phyloP scores from a whole-genome alignment of 1,140 invertebrate genomes.

The Macrobrachium rosenbergii region DNA sequence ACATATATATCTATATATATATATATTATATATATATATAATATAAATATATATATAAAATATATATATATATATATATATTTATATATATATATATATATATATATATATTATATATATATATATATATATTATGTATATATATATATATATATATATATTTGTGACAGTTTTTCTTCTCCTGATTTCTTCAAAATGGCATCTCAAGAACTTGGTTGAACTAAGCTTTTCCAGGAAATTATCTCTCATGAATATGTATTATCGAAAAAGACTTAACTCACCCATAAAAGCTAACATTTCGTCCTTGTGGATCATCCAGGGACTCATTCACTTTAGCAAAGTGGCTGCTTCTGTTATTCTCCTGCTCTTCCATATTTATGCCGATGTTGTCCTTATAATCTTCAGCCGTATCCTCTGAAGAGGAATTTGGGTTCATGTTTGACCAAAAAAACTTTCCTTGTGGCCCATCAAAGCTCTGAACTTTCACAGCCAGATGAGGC shows the following conservation, averaged over 20 bases:
- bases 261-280: not conserved
- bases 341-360: not conserved
- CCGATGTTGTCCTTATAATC: no score
- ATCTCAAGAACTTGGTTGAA: no score
- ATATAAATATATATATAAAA: constrained; percentile 38
- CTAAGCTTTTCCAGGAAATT: no score
- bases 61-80: constrained; percentile 28
- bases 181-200: no score
- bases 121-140: no score
- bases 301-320: no score
- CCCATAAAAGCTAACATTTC: not conserved
- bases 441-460: not conserved
- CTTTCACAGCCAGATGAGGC: not conserved
- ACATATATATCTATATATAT: constrained; percentile 40
- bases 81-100: constrained; percentile 13
- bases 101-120: not conserved
- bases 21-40: constrained; percentile 37
- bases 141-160: not conserved
- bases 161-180: no score
- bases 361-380: not conserved
- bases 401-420: not conserved
- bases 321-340: no score
- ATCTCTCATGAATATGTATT: not conserved
- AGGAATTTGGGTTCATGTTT: not conserved
- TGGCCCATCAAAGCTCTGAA: not conserved